Evolutionary conservation across 2,113 vertebrate genomes (phyloP), one percentile per base, ranked within the genome.

Genomic region (Zosterops japonicus): DNA sequence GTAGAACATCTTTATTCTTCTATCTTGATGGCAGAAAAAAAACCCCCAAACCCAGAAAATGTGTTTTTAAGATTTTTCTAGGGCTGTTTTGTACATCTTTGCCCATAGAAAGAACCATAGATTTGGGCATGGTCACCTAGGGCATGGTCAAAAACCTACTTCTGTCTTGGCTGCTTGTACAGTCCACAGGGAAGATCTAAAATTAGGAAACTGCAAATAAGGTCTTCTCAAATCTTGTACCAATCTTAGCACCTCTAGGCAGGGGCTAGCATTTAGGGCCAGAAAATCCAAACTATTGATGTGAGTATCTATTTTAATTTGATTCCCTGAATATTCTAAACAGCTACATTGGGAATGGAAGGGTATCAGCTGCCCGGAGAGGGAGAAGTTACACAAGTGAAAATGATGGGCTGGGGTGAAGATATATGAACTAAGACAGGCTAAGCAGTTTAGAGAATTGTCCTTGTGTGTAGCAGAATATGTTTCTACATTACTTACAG

Each of bases 231-330:
- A 68, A 71, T 92, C 78, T 94, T 85, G 47, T 74, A 95, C 33
- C 80, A 83, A 77, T 91, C 76, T 90, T 89, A 91, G 60, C 50
- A 67, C 84, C 83, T 89, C 83, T 81, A 87, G 92, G 60, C 64
- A 89, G 87, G 44, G 53, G 1, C 57, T 90, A 72, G 28, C 85
- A 46, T 68, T 90, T 89, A 82, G 70, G 65, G 78, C 44, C 78
- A 93, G 87, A 95, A 94, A 90, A 93, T 93, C 84, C 92, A 64
- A 91, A 82, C 70, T 87, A 52, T 89, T 96, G 70, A 94, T 94
- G 90, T 84, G 91, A 92, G 75, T 55, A 71, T 83, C 90, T 93
- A 91, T 96, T 95, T 95, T 91, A 89, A 72, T 93, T 94, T 87
- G 50, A 85, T 96, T 91, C 78, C 50, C 49, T 90, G 57, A 82